Evolutionary conservation across 2,113 vertebrate species (phyloP).

Genomic region (Anarhynchus alexandrinus): DNA sequence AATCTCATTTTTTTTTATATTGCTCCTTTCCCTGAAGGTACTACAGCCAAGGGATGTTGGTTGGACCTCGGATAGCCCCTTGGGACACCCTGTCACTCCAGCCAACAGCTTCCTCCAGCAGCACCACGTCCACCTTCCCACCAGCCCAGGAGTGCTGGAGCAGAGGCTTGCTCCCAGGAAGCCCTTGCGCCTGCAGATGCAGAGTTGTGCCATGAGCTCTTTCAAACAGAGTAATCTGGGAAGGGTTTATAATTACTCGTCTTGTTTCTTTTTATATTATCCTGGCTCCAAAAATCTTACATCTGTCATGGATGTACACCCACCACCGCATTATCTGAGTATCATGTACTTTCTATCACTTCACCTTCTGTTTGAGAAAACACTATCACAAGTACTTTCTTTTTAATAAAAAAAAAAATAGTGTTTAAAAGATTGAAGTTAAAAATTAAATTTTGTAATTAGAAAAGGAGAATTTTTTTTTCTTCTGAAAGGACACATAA

Average conservation of each 20-base stretch:
- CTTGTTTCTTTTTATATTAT: background rate
- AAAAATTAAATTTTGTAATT: background rate
- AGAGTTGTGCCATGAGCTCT: background rate
- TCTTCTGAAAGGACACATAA: background rate
- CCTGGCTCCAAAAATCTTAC: background rate
- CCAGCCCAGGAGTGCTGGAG: background rate
- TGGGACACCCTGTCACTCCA: background rate
- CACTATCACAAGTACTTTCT: background rate
- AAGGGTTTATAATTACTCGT: background rate
- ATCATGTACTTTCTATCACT: background rate
- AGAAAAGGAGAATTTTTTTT: background rate
- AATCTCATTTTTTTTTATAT: background rate
- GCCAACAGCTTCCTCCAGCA: background rate
- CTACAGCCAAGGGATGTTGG: background rate
- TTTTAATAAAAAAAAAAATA: background rate
- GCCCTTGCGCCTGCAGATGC: background rate
- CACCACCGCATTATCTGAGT: background rate
- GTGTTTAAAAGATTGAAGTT: background rate
- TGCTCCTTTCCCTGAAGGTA: background rate
- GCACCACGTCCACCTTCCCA: background rate
- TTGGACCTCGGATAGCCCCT: background rate
- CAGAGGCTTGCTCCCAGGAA: background rate
- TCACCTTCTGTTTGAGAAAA: background rate
- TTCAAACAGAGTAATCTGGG: background rate
- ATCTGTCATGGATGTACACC: background rate